Conservation (phyloP, 1,140 invertebrate species). For the Drosophila varians region DNA sequence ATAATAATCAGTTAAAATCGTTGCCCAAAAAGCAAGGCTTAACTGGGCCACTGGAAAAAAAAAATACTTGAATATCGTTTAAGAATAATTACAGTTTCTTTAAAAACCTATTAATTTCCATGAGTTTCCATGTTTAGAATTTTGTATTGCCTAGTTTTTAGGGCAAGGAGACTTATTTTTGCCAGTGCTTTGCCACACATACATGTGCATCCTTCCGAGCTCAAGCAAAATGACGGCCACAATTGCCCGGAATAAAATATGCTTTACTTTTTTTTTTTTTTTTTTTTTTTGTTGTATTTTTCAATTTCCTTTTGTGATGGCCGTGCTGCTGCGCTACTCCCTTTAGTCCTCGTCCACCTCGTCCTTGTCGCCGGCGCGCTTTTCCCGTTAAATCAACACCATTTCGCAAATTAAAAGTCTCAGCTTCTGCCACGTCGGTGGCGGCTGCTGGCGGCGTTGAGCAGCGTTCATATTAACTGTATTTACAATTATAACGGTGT, state of each 20-base stretch:
- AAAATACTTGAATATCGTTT: too few relatives aligned
- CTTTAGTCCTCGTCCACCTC: constrained; percentile 12
- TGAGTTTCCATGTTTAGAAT: not conserved
- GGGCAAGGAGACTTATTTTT: not conserved
- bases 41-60: constrained; percentile 4
- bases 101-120: not conserved
- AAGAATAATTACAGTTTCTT: too few relatives aligned
- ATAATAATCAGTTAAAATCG: constrained; percentile 74
- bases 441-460: constrained; percentile 16
- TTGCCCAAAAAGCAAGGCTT: constrained; percentile 41
- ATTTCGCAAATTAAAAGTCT: constrained; percentile 82
- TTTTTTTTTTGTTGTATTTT: constrained; percentile 55
- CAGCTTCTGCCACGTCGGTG: not conserved
- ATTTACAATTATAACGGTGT: constrained; percentile 76
- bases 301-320: constrained; percentile 67
- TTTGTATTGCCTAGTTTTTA: not conserved
- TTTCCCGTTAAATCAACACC: constrained; percentile 81
- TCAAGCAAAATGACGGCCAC: constrained; percentile 52
- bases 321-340: not conserved
- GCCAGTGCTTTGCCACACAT: not conserved
- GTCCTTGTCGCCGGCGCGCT: constrained; percentile 5
- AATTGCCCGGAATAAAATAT: constrained; percentile 65
- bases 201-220: constrained; percentile 2
- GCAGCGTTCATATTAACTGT: constrained; percentile 72
- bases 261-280: constrained; percentile 39